These are phyloP conservation scores for Chelmon rostratus DNA, from an alignment of 2,797 vertebrate species.

Conservation along the genomic window DNA sequence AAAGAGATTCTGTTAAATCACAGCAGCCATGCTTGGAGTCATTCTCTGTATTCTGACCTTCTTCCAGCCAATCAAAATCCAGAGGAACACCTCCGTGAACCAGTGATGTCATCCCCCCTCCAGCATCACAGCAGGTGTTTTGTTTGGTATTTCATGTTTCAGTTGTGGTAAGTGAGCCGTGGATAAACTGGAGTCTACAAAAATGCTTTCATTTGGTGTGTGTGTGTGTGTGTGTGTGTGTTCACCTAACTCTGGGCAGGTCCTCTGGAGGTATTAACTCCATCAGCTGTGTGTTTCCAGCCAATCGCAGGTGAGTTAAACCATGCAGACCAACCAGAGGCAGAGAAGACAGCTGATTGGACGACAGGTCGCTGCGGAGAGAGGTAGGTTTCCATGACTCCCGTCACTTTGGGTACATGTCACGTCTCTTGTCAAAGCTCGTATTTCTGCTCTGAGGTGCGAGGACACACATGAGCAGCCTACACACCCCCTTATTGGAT, in stretches of 20 bases:
- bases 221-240: conserved; percentile 22
- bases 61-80: not conserved
- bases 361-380: conserved; percentile 92
- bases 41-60: no score
- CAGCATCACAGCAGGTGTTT: conserved; percentile 13
- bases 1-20: not conserved
- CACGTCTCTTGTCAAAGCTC: no score
- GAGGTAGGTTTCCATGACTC: not conserved
- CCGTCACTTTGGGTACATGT: no score
- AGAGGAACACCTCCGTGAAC: not conserved
- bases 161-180: not conserved
- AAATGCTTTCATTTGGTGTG: not conserved
- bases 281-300: conserved; percentile 91
- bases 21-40: not conserved
- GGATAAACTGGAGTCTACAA: not conserved
- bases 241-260: conserved; percentile 88
- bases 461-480: no score
- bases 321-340: conserved; percentile 91
- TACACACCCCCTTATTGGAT: no score
- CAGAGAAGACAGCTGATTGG: conserved; percentile 93
- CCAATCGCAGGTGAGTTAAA: conserved; percentile 95
- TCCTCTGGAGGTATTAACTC: conserved; percentile 91
- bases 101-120: conserved; percentile 12
- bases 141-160: conserved; percentile 27
- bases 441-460: no score